Evolutionary conservation across 2,113 vertebrate species (phyloP), one percentile per base, ranked within the genome.

Genomic region (Synchiropus splendidus): DNA sequence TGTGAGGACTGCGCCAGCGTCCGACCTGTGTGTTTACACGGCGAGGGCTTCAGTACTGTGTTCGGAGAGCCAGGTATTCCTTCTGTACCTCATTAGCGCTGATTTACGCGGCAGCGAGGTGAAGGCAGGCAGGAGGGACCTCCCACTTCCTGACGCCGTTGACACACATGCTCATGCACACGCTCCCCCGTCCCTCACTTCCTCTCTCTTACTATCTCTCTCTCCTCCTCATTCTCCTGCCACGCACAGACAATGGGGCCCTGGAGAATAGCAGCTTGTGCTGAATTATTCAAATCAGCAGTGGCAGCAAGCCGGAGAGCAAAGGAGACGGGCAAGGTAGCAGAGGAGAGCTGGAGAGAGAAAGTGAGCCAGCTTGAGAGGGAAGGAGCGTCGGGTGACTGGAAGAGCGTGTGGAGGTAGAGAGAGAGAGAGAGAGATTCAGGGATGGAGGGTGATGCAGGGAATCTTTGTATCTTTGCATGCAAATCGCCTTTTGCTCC

Each of bases 11-110:
- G 57, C 54, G 66, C 64, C 69, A 54, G 57, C 39, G 55, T 6
- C 32, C 49, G 71, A 70, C 64, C 60, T 64, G 58, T 67, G 65
- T 40, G 27, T 45, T 51, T 30, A 44, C 57, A 51, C 45, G 48
- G 47, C 37, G 45, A 65, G 58, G 54, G 43, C 49, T 48, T 67
- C 53, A 52, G 53, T 58, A 62, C 55, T 60, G 42, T 51, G 59
- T 42, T 44, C 37, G 62, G 45, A 81, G 80, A 83, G 81, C 64
- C 5, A 48, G 77, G 35, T 72, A 74, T 81, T 77, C 83, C 85
- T 86, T 77, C 70, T 37, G 81, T 57, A 34, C 71, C 89, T 92
- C 89, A 88, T 94, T 90, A 94, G 87, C 75, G 83, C 88, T 89
- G 90, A 92, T 92, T 91, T 90, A 90, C 88, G 63, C 87, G 86